phyloP scores from a whole-genome alignment of 2,888 invertebrate species.

The Chymomyza caudatula region DNA sequence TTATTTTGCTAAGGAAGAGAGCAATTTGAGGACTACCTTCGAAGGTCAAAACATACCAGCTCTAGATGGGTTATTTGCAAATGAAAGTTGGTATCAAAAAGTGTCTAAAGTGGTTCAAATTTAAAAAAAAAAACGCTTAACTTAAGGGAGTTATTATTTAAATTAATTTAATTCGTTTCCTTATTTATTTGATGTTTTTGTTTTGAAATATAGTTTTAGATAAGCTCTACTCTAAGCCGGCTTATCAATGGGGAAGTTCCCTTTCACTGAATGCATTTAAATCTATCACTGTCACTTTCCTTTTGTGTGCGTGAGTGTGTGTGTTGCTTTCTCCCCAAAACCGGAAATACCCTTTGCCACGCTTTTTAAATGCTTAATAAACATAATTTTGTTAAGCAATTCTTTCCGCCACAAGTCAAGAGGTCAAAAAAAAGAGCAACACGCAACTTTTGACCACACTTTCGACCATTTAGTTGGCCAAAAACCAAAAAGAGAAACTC shows the following conservation, averaged over 20 bases:
- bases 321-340: neutral
- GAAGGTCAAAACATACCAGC: too few relatives aligned
- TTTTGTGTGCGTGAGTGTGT: neutral
- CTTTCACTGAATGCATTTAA: neutral
- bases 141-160: too few relatives aligned
- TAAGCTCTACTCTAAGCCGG: neutral
- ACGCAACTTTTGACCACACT: constrained; percentile 48
- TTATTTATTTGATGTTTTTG: neutral
- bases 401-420: constrained; percentile 31
- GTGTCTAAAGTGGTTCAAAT: too few relatives aligned
- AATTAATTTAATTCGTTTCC: neutral
- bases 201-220: neutral
- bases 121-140: too few relatives aligned
- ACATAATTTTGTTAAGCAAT: constrained; percentile 53
- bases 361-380: constrained; percentile 61
- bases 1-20: too few relatives aligned
- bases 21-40: too few relatives aligned
- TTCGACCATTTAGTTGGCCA: constrained; percentile 19
- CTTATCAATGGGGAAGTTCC: neutral
- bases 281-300: neutral
- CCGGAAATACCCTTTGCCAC: constrained; percentile 9
- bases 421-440: constrained; percentile 26
- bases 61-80: too few relatives aligned
- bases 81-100: too few relatives aligned
- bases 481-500: constrained; percentile 5